Percentiles rank a stretch among this genome's conserved stretches.
These are phyloP conservation scores for Myotis davidii DNA, from an alignment of 2,113 vertebrate genomes.

Conservation along the genomic window DNA sequence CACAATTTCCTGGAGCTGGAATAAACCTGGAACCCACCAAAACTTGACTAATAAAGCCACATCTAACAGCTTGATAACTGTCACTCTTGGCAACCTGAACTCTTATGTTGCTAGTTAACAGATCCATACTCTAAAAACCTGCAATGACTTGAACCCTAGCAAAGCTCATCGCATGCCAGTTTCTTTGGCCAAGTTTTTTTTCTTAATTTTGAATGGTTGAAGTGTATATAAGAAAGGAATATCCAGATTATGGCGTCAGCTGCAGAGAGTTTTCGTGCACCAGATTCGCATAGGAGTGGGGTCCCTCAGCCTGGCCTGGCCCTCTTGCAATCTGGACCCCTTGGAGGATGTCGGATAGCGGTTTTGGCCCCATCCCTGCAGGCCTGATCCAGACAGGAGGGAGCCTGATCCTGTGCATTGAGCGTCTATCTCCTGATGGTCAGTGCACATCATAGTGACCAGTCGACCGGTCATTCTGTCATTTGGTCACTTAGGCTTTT, in stretches of 20 bases:
- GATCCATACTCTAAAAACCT: not conserved
- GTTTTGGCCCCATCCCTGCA: no score
- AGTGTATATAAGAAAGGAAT: not conserved
- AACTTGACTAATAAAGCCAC: not conserved
- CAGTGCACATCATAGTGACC: no score
- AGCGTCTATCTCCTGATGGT: no score
- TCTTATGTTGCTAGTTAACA: not conserved
- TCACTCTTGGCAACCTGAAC: not conserved
- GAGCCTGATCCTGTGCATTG: no score
- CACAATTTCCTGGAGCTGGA: not conserved
- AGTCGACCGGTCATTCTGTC: no score
- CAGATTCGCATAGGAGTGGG: no score
- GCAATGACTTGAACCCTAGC: not conserved
- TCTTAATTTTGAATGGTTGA: not conserved
- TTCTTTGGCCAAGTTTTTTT: not conserved
- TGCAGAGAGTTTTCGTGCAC: not conserved
- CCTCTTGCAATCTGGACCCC: no score
- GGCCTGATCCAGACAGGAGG: no score
- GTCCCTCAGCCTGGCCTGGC: no score
- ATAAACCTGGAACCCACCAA: not conserved
- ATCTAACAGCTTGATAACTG: not conserved
- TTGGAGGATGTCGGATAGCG: no score
- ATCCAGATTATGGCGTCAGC: not conserved
- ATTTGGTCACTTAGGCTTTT: no score
- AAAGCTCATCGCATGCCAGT: not conserved